Evolutionary conservation across 2,888 invertebrate species (phyloP).

Genomic region (Eucera pruinosa): DNA sequence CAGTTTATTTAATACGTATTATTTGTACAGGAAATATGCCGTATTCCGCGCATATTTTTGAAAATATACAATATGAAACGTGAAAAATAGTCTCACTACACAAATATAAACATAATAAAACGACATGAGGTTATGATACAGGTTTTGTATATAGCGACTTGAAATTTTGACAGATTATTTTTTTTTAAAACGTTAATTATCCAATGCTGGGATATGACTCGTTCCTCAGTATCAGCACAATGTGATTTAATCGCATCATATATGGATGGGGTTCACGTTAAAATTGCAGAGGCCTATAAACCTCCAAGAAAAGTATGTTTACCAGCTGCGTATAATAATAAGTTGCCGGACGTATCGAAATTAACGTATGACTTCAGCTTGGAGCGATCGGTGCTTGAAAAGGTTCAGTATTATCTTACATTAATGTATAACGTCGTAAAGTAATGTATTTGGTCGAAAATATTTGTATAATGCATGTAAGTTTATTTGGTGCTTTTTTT

Average conservation of each 20-base stretch:
- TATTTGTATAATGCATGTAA: too few species aligned
- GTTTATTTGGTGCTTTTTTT: too few species aligned
- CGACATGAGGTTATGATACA: constrained; percentile 44
- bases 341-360: constrained; percentile 86
- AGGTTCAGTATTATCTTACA: constrained; percentile 77
- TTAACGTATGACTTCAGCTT: constrained; percentile 89
- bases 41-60: neutral
- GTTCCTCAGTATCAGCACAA: constrained; percentile 75
- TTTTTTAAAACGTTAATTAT: constrained; percentile 18
- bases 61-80: constrained; percentile 3
- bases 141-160: constrained; percentile 12
- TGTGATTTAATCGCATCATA: constrained; percentile 85
- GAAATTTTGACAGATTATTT: constrained; percentile 15
- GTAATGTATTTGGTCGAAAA: too few species aligned
- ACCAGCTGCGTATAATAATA: constrained; percentile 86
- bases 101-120: constrained; percentile 5
- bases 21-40: constrained; percentile 11
- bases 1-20: constrained; percentile 9
- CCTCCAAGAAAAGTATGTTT: constrained; percentile 90
- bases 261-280: constrained; percentile 94
- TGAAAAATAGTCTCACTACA: neutral
- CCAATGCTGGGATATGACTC: constrained; percentile 72
- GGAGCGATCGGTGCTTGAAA: constrained; percentile 89
- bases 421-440: neutral
- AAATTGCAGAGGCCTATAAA: constrained; percentile 94